Base-by-base conservation (phyloP, 2,888 invertebrate species). In the Brachynemurus nebulosus region DNA sequence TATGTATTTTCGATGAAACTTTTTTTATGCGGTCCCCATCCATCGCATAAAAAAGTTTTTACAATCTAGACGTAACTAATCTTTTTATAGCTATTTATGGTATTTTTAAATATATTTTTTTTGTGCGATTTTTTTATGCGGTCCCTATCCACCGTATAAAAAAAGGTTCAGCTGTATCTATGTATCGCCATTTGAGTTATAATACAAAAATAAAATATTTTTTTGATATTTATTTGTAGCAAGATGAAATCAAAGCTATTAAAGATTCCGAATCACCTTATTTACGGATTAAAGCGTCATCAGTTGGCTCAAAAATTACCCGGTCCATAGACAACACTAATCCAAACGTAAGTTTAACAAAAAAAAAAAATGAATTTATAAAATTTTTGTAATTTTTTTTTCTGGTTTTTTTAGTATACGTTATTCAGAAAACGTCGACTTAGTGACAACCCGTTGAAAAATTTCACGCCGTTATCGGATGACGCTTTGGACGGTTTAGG, bases 221-320 rank as follows among this genome's bases (percentile, higher is more conserved):
- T 30, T 30, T n/a, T n/a, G n/a, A n/a, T n/a, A 6, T 30, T 37
- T 37, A 11, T 37, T 37, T 37, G 8, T 19, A 37, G 37, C 37
- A 12, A 7, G 37, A 37, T 18, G 9, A 19, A 11, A 12, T 37
- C 12, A 37, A 18, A 17, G 37, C n/a, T 2, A 18, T 37, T n/a
- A n/a, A 37, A 19, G 17, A 37, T 19, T 37, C 37, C n/a, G 18
- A 37, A 9, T 37, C 37, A n/a, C 37, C 37, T 1, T 37, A 37
- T 37, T 37, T 37, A 5, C 9, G 19, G n/a, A 37, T 37, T 16
- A 37, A 37, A 12, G 7, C 6, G n/a, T 37, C 37, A 18, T 19
- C 37, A 2, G 20, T 37, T 37, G 37, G 37, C 4, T 30, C 30
- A 2, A 14, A n/a, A n/a, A n/a, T n/a, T n/a, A n/a, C n/a, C n/a